Base-by-base conservation (phyloP, 2,888 invertebrate genomes). In the Tipula unca region DNA sequence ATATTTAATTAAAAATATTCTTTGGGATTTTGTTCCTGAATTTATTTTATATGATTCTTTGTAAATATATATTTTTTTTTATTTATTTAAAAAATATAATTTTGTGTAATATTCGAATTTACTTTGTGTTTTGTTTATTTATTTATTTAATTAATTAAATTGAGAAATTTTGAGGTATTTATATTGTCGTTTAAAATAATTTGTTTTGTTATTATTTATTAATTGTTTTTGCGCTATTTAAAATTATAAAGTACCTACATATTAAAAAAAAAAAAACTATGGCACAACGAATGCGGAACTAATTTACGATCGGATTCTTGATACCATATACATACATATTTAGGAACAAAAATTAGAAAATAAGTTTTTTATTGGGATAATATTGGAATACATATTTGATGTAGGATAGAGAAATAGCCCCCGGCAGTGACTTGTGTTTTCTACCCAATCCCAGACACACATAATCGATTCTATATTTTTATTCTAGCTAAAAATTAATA, bases 151-250 rank as follows among this genome's bases (percentile, higher is more conserved):
- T n/a, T 54, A 54, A 54, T 54, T 54, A 25, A 69, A 69, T 69
- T 69, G 69, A 69, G 25, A 69, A 69, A 69, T 69, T 69, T 69
- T 69, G 69, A 69, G 69, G 69, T 69, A 69, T 69, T 69, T 69
- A 69, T 69, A 69, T 69, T 69, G 69, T 69, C 69, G 3, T 69
- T 69, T 25, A 69, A 69, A 69, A 69, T 69, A 69, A 69, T 69
- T 48, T 48, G 17, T 48, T 48, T 17, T n/a, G 48, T 48, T 39
- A 39, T 39, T 39, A 4, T 48, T 25, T 32, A 32, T 32, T 32
- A 6, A 6, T 39, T 39, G 39, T 48, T 25, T 69, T 69, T 25
- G 69, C 6, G 69, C 69, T 69, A 69, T 69, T 69, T 69, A 25
- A 69, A 69, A 69, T 69, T 69, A 69, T 69, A 25, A 69, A 69